Base-by-base conservation (phyloP, 2,113 vertebrate species). In the Ictalurus punctatus region DNA sequence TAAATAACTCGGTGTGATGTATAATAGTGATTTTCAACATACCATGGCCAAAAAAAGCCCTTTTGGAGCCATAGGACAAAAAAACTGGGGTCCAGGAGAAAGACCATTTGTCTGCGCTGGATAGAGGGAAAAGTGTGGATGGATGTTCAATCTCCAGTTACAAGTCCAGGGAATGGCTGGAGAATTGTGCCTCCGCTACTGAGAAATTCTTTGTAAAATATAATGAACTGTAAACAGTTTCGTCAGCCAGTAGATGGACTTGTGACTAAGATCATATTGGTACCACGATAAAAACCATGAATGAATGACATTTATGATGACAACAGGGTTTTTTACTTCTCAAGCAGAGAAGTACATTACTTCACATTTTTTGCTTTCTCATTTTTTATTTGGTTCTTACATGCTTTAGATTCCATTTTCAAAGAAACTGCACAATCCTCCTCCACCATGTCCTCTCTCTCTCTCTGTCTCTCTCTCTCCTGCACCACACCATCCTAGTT, bases 241-340 rank as follows among this genome's bases (percentile, higher is more conserved):
- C 27, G 59, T 90, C 86, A 87, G 86, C 76, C 59, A 78, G 79
- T 79, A 86, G 83, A 88, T 63, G 83, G 86, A 85, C 63, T 88
- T 82, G 74, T 81, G 87, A 88, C 78, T 44, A 58, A 67, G 85
- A 88, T 90, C 88, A 88, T 92, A 90, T 88, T 84, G 88, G 82
- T 83, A 91, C 83, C 92, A 94, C 93, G 92, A 94, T 83, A 78
- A 78, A 87, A 88, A 74, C 34, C 81, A 76, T 88, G 69, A 78
- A 59, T 80, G 83, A 67, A 94, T 93, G 93, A 91, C 93, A 93
- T 94, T 92, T 92, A 93, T 93, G 93, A 95, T 94, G 93, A 95
- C 93, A 94, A 96, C 95, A 96, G 95, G 95, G 95, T 96, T 95
- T 92, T 86, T 79, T 71, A 93, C 94, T 92, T 92, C 93, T 90